phyloP scores from a whole-genome alignment of 2,113 vertebrate genomes.

The Eurystomus gularis region DNA sequence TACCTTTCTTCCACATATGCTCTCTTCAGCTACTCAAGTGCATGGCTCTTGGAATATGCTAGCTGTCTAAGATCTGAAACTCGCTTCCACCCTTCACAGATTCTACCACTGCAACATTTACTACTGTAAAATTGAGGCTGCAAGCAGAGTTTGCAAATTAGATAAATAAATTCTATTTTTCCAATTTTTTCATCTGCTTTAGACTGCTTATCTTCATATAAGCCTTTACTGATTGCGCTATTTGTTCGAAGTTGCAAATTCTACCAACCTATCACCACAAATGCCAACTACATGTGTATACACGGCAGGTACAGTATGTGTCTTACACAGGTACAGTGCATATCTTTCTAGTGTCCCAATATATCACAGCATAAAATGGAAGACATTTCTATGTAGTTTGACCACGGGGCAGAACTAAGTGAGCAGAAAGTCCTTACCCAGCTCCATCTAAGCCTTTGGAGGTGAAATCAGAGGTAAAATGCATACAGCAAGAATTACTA shows the following conservation, averaged over 20 bases:
- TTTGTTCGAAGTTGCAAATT: not conserved
- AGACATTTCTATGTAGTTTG: not conserved
- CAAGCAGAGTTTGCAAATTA: not conserved
- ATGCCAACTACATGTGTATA: not conserved
- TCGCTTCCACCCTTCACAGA: not conserved
- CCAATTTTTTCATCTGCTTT: not conserved
- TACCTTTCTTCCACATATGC: not conserved
- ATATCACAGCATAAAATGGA: not conserved
- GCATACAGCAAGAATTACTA: not conserved
- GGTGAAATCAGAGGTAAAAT: conserved; percentile 15
- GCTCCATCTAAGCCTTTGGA: not conserved
- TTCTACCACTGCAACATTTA: not conserved
- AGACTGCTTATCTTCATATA: not conserved
- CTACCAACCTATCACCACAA: not conserved
- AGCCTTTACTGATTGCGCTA: not conserved
- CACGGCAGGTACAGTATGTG: not conserved
- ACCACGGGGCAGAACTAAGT: not conserved
- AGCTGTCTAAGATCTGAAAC: not conserved
- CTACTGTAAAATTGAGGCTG: not conserved
- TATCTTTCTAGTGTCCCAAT: not conserved
- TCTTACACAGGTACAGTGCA: too few relatives aligned
- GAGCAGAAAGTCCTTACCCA: not conserved
- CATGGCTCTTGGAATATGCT: not conserved
- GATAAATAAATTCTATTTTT: not conserved
- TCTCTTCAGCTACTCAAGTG: not conserved